phyloP scores from a whole-genome alignment of 2,797 vertebrate species.

The Danio choprae region DNA sequence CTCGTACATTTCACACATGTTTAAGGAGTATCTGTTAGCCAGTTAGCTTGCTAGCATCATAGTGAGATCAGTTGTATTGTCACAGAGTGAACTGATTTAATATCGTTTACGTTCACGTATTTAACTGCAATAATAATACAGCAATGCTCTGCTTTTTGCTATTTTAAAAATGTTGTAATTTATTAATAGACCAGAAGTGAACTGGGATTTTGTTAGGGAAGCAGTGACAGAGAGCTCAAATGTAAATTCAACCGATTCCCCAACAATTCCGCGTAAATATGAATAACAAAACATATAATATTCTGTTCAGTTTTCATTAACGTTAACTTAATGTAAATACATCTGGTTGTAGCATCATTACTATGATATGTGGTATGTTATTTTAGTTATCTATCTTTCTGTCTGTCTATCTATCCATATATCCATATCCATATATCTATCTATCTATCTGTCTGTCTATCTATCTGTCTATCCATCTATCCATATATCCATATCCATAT shows the following conservation, averaged over 20 bases:
- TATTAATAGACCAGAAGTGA: not conserved
- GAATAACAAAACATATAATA: no score
- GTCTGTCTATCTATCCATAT: no score
- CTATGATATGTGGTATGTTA: not conserved
- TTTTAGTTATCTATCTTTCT: no score
- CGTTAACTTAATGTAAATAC: not conserved
- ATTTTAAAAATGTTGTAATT: not conserved
- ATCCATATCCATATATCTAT: not conserved
- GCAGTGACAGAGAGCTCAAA: not conserved
- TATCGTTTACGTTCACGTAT: not conserved
- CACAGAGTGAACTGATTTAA: slow-evolving; percentile 18
- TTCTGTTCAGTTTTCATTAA: not conserved
- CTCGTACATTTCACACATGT: not conserved
- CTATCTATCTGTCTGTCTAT: no score
- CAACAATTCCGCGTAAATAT: not conserved
- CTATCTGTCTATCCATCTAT: no score
- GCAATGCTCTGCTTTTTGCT: not conserved
- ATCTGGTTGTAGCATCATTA: not conserved
- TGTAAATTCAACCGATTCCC: not conserved
- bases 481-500: no score
- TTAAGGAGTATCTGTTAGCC: not conserved
- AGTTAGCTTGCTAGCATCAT: slow-evolving; percentile 19
- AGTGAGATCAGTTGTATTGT: slow-evolving; percentile 17
- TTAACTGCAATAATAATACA: not conserved
- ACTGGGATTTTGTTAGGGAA: not conserved